phyloP scores from a whole-genome alignment of 2,888 invertebrate genomes.

The Hofmannophila pseudospretella region DNA sequence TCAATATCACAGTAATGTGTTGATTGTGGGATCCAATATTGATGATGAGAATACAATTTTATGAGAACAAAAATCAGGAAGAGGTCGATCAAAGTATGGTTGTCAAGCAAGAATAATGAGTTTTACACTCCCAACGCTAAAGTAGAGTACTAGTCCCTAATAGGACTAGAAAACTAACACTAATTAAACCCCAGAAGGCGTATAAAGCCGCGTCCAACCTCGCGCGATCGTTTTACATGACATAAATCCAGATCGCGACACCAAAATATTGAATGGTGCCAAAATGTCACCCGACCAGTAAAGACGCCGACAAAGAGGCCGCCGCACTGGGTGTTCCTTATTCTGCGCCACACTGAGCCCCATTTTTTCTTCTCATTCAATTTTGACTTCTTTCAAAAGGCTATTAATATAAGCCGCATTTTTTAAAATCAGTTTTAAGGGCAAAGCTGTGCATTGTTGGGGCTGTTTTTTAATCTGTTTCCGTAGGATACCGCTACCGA shows the following conservation, averaged over 20 bases:
- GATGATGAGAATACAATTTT: not conserved
- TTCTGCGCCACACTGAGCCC: slow-evolving; percentile 62
- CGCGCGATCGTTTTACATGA: slow-evolving; percentile 58
- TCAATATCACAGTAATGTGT: not conserved
- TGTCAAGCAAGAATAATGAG: too few relatives aligned
- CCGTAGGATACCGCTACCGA: slow-evolving; percentile 77
- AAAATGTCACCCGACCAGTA: slow-evolving; percentile 73
- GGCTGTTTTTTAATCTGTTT: slow-evolving; percentile 73
- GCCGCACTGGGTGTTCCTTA: slow-evolving; percentile 74
- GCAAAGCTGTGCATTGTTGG: slow-evolving; percentile 68
- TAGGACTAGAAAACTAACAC: slow-evolving; percentile 1
- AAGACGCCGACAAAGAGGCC: slow-evolving; percentile 70
- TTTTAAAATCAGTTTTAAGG: slow-evolving; percentile 70
- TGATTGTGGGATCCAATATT: not conserved
- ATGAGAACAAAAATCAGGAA: not conserved
- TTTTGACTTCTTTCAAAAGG: slow-evolving; percentile 78
- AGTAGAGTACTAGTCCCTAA: too few relatives aligned
- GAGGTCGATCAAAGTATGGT: not conserved
- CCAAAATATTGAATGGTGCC: slow-evolving; percentile 77
- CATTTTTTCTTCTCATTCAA: slow-evolving; percentile 76
- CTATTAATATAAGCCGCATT: slow-evolving; percentile 77
- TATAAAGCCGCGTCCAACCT: slow-evolving; percentile 29
- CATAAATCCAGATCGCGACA: slow-evolving; percentile 74
- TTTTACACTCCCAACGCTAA: too few relatives aligned
- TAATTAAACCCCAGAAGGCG: slow-evolving; percentile 24